Base-by-base conservation (phyloP, 2,888 invertebrate species). In the Leptinotarsa rubiginosa region DNA sequence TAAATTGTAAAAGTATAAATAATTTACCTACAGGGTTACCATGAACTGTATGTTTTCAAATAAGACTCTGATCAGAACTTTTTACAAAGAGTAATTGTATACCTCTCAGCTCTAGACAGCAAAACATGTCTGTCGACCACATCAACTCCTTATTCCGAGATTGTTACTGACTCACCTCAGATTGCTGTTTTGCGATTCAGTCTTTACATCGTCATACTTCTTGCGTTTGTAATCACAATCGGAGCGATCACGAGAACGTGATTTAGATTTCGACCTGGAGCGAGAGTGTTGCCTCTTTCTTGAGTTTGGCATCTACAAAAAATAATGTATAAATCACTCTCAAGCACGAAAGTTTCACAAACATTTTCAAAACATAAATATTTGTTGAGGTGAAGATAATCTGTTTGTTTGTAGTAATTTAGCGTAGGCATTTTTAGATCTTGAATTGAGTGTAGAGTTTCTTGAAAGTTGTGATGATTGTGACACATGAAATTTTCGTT, bases 211-310 rank as follows among this genome's bases (percentile, higher is more conserved):
- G 59, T 90, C 81, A 76, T 75, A 90, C 81, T 93, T 92, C 81
- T 94, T 91, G 78, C 94, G 90, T 87, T 94, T 95, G 77, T 92
- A 90, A 81, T 92, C 92, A 79, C 94, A 90, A 47, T 78, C 77
- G 59, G 62, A 73, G 78, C 92, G 90, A 69, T 69, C 69, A 69
- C 56, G 62, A 18, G 91, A 91, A 54, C 90, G 88, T 1, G 91
- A 91, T 75, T 90, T 87, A 68, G 92, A 91, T 80, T 91, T 89
- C 79, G 92, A 92, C 79, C 90, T 92, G 52, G 91, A 92, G 68
- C 91, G 87, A 76, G 92, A 92, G 85, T 94, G 93, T 87, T 94
- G 94, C 89, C 94, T 93, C 90, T 95, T 93, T 83, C 94, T 91
- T 80, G 93, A 93, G 69, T 69, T 69, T 41, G 69, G 69, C 69